These are phyloP conservation scores for Rhamnusium bicolor DNA, from an alignment of 2,888 invertebrate species.

Conservation along the genomic window DNA sequence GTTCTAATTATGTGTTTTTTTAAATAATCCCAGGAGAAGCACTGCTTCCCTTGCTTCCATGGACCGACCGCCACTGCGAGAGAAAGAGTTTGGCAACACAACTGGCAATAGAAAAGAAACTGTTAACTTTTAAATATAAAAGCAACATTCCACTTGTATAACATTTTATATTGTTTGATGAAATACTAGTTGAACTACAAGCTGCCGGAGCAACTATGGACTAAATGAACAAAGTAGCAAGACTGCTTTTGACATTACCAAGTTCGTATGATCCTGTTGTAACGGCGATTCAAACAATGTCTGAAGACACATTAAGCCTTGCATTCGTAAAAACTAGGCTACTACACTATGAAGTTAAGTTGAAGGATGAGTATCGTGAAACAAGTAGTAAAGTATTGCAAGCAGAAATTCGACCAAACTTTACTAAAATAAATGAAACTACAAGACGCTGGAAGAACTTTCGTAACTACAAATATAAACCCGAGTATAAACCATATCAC, in stretches of 20 bases:
- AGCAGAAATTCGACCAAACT: no score
- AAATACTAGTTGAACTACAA: not conserved
- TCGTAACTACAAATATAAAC: no score
- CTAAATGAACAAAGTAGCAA: not conserved
- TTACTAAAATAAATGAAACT: no score
- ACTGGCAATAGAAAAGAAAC: not conserved
- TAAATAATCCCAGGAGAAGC: no score
- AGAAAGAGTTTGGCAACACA: not conserved
- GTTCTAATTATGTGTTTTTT: no score
- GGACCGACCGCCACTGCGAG: no score
- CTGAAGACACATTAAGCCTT: not conserved
- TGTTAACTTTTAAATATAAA: not conserved
- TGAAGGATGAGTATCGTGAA: not conserved
- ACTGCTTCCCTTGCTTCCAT: no score
- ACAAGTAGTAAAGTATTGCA: not conserved
- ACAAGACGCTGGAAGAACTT: no score
- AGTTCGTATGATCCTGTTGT: not conserved
- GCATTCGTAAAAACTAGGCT: not conserved
- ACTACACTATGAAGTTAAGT: not conserved
- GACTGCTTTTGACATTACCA: not conserved
- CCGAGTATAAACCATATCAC: no score
- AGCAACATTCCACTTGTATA: no score
- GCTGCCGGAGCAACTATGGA: not conserved
- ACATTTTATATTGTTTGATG: not conserved
- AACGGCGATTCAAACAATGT: not conserved